These are phyloP conservation scores for Delichon dasypus DNA, from an alignment of 2,797 vertebrate species.

Conservation along the genomic window DNA sequence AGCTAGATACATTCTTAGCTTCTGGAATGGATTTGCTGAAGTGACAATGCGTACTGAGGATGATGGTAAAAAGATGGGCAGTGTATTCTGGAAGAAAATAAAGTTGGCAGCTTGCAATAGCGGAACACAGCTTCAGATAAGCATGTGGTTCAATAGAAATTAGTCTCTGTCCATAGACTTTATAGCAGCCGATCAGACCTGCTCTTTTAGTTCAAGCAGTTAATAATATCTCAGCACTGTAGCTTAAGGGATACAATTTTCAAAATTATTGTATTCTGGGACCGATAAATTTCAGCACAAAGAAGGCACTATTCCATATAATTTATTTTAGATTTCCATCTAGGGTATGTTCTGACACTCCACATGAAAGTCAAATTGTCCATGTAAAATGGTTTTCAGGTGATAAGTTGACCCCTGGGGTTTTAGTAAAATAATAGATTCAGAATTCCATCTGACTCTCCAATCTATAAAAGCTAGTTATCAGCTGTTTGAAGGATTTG, in stretches of 20 bases:
- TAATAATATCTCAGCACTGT: slow-evolving; percentile 74
- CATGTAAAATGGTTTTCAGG: slow-evolving; percentile 79
- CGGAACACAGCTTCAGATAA: slow-evolving; percentile 66
- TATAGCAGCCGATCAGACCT: slow-evolving; percentile 64
- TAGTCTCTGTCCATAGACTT: slow-evolving; percentile 68
- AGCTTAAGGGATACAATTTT: slow-evolving; percentile 79
- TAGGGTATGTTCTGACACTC: slow-evolving; percentile 76
- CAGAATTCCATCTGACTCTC: slow-evolving; percentile 78
- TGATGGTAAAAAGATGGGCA: slow-evolving; percentile 31
- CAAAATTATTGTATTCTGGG: slow-evolving; percentile 81
- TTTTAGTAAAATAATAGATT: slow-evolving; percentile 77
- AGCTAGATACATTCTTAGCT: not conserved
- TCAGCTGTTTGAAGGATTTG: slow-evolving; percentile 78
- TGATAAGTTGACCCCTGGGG: slow-evolving; percentile 82
- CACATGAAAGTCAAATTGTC: slow-evolving; percentile 82
- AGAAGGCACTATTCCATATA: slow-evolving; percentile 75
- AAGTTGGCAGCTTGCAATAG: slow-evolving; percentile 68
- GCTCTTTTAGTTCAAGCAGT: slow-evolving; percentile 73
- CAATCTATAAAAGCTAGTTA: slow-evolving; percentile 79
- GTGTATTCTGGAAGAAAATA: slow-evolving; percentile 57
- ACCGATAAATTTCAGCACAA: slow-evolving; percentile 78
- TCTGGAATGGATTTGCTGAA: slow-evolving; percentile 50
- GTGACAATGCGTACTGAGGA: slow-evolving; percentile 16
- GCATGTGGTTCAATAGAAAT: slow-evolving; percentile 71
- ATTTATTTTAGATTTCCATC: slow-evolving; percentile 82